These are phyloP conservation scores for Australoheros facetus DNA, from an alignment of 2,797 vertebrate genomes.

Conservation along the genomic window DNA sequence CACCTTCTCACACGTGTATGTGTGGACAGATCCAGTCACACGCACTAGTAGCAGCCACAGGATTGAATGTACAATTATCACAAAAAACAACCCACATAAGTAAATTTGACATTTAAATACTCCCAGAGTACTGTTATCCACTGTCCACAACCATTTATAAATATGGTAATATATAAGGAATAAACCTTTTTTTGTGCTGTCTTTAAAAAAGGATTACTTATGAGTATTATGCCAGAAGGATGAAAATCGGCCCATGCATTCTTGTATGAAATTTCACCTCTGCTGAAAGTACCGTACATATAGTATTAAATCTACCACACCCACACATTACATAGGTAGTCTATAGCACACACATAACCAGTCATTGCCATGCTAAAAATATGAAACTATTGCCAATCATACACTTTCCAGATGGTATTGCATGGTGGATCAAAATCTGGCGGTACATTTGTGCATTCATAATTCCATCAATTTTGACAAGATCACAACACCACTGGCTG, in stretches of 20 bases:
- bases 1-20: neutral
- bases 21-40: slow-evolving; percentile 30
- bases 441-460: neutral
- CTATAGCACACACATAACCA: neutral
- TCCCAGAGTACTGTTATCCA: slow-evolving; percentile 48
- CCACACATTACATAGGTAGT: neutral
- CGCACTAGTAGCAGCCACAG: slow-evolving; percentile 20
- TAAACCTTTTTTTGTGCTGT: slow-evolving; percentile 7
- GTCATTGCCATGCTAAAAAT: neutral
- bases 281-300: neutral
- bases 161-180: slow-evolving; percentile 33
- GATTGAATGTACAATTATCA: slow-evolving; percentile 47
- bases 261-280: neutral
- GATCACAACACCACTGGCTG: too few relatives aligned
- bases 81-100: slow-evolving; percentile 54
- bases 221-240: neutral
- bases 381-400: neutral
- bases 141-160: slow-evolving; percentile 31
- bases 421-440: neutral
- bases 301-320: neutral
- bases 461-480: neutral
- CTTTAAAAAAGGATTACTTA: neutral
- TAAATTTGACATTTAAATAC: slow-evolving; percentile 64
- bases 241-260: neutral
- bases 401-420: neutral